These are phyloP conservation scores for Porites lobata DNA, from an alignment of 92 coral and sea anemone species.

Conservation along the genomic window DNA sequence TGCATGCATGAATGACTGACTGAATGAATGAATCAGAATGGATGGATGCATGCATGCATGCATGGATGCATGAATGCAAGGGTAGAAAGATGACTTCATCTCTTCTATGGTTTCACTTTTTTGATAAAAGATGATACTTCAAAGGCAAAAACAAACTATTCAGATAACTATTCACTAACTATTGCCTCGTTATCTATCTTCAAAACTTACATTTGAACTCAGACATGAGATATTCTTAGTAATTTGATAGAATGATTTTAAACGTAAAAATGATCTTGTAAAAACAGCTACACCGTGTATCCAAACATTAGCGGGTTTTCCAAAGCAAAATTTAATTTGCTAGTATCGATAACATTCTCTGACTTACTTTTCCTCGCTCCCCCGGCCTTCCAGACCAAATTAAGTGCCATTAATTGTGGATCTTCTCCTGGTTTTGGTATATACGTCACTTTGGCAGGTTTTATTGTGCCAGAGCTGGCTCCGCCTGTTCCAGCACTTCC, in stretches of 20 bases:
- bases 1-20: neutral
- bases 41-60: neutral
- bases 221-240: neutral
- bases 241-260: too few relatives aligned
- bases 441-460: neutral
- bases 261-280: neutral
- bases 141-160: too few relatives aligned
- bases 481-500: neutral
- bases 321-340: too few relatives aligned
- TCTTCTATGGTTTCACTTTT: too few relatives aligned
- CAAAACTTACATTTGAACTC: too few relatives aligned
- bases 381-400: slow-evolving; percentile 31
- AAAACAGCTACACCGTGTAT: neutral
- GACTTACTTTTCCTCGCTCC: slow-evolving; percentile 49
- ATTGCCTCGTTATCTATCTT: neutral
- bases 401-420: slow-evolving; percentile 30
- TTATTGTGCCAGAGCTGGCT: neutral
- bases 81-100: too few relatives aligned
- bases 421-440: slow-evolving; percentile 63
- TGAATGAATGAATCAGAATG: neutral
- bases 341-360: neutral
- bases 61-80: neutral
- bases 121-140: neutral
- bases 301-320: too few relatives aligned
- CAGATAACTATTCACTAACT: neutral